Conservation (phyloP, 2,888 invertebrate species). For the Drosophila formosana region DNA sequence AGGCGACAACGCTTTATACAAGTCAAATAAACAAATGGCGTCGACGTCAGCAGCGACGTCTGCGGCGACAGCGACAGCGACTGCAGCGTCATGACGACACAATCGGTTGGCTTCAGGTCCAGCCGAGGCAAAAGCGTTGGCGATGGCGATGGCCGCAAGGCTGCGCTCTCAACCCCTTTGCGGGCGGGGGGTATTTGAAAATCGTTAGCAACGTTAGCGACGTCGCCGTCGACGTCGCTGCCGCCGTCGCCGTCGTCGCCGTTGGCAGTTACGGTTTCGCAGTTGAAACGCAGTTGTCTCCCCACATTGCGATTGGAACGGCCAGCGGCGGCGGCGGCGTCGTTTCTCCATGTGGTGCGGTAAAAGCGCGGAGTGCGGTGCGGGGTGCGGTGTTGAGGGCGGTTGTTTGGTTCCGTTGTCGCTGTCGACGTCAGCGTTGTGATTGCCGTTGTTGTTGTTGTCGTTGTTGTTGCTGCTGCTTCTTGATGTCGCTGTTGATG, state of each 20-base stretch:
- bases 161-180: background rate
- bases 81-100: slow-evolving; percentile 48
- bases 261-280: slow-evolving; percentile 52
- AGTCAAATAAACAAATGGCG: slow-evolving; percentile 50
- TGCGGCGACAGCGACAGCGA: slow-evolving; percentile 7
- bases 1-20: slow-evolving; percentile 24
- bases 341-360: slow-evolving; percentile 17
- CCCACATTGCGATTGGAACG: too few species aligned
- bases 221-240: background rate
- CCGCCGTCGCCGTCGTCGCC: slow-evolving; percentile 17
- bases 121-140: slow-evolving; percentile 12
- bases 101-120: background rate
- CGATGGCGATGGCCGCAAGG: too few species aligned
- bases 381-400: slow-evolving; percentile 3
- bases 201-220: slow-evolving; percentile 71
- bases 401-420: slow-evolving; percentile 37
- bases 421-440: slow-evolving; percentile 37
- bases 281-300: slow-evolving; percentile 25
- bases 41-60: slow-evolving; percentile 13
- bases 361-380: background rate
- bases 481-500: slow-evolving; percentile 15
- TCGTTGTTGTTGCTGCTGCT: slow-evolving; percentile 10
- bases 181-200: slow-evolving; percentile 56
- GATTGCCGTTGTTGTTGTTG: slow-evolving; percentile 20
- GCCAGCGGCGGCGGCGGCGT: slow-evolving; percentile 34